Evolutionary conservation across 2,113 vertebrate genomes (phyloP).

Genomic region (Aythya baeri): DNA sequence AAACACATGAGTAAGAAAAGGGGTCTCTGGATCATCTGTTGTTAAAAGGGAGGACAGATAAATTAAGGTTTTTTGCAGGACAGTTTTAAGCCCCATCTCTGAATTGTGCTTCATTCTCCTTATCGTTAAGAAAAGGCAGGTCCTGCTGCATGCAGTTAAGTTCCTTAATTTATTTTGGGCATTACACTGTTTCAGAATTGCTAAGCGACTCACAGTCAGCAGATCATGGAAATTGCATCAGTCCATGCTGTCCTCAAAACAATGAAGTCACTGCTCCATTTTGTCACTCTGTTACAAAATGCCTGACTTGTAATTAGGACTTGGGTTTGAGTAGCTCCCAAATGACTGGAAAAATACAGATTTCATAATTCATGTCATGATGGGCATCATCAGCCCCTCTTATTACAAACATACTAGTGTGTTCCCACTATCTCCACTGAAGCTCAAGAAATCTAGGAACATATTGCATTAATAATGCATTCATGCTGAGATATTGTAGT

Average conservation of each 20-base stretch:
- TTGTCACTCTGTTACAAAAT: not conserved
- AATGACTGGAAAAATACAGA: not conserved
- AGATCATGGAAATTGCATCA: constrained; percentile 6
- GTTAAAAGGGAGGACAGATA: not conserved
- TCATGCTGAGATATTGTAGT: not conserved
- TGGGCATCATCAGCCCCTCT: not conserved
- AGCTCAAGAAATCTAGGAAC: not conserved
- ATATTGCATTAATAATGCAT: not conserved
- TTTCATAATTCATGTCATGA: not conserved
- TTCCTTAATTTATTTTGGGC: constrained; percentile 13
- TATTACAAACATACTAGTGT: not conserved
- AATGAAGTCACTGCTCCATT: not conserved
- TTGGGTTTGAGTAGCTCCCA: not conserved
- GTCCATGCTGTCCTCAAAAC: not conserved
- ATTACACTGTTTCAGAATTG: constrained; percentile 14
- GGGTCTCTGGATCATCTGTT: not conserved
- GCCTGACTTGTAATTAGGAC: not conserved
- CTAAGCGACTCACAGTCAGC: not conserved
- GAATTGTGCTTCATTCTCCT: not conserved
- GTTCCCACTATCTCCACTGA: not conserved
- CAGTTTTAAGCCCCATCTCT: constrained; percentile 1
- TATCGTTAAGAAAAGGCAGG: constrained; percentile 6
- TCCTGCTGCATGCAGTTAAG: not conserved
- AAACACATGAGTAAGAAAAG: not conserved
- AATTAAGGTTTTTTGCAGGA: not conserved